These are phyloP conservation scores for Yponomeuta evonymella DNA, from an alignment of 2,888 invertebrate genomes.

Conservation along the genomic window DNA sequence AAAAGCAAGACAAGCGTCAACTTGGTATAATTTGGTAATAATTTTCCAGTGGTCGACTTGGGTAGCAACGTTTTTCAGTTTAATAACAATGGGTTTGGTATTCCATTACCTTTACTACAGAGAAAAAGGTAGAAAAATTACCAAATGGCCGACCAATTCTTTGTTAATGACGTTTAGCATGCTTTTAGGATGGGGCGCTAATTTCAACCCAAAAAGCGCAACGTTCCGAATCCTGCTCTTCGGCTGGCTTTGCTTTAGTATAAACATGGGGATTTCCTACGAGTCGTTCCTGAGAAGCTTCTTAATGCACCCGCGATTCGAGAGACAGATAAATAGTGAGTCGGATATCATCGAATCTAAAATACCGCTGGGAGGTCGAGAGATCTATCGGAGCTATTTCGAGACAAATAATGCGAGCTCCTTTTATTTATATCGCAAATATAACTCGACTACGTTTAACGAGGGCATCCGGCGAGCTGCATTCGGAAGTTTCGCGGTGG, in stretches of 20 bases:
- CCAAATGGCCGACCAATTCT: slow-evolving; percentile 67
- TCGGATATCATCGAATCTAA: slow-evolving; percentile 59
- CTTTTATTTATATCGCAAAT: slow-evolving; percentile 69
- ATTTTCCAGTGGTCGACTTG: slow-evolving; percentile 70
- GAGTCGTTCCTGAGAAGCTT: slow-evolving; percentile 70
- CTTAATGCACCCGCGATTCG: slow-evolving; percentile 70
- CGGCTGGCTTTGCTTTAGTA: slow-evolving; percentile 65
- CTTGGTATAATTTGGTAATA: slow-evolving; percentile 66
- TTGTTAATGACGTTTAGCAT: slow-evolving; percentile 65
- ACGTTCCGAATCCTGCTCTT: slow-evolving; percentile 64
- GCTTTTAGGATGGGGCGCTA: slow-evolving; percentile 64
- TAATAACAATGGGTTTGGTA: slow-evolving; percentile 51
- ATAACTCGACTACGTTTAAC: slow-evolving; percentile 56
- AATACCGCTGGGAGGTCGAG: slow-evolving; percentile 64
- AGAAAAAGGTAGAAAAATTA: slow-evolving; percentile 44
- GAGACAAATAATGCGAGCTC: slow-evolving; percentile 64
- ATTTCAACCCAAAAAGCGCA: slow-evolving; percentile 54
- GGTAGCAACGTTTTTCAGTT: slow-evolving; percentile 52
- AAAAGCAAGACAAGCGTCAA: slow-evolving; percentile 55
- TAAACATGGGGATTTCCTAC: slow-evolving; percentile 69
- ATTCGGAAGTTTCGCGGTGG: slow-evolving; percentile 61
- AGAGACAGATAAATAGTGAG: slow-evolving; percentile 67
- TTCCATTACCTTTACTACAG: slow-evolving; percentile 58
- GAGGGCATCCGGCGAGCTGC: slow-evolving; percentile 60
- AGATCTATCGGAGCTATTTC: slow-evolving; percentile 69